These are phyloP conservation scores for Cryptus viduatorius DNA, from an alignment of 2,888 invertebrate species.

Conservation along the genomic window DNA sequence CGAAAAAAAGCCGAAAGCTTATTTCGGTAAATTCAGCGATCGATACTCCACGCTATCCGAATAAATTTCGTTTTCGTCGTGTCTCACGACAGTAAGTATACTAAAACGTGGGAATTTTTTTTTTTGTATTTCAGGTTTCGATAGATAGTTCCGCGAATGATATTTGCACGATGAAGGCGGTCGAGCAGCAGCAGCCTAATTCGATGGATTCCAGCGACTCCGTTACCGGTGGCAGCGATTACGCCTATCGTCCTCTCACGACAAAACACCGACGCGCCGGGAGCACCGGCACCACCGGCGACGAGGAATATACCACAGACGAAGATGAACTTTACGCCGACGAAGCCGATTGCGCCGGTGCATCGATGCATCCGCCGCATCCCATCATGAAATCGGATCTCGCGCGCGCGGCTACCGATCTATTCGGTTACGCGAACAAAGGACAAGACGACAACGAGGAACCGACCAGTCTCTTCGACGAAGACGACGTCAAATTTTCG, in stretches of 20 bases:
- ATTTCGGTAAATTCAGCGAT: background rate
- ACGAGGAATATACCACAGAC: slow-evolving; percentile 86
- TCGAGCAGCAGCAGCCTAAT: slow-evolving; percentile 76
- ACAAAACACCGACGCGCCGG: slow-evolving; percentile 82
- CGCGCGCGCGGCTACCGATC: slow-evolving; percentile 81
- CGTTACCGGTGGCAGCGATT: slow-evolving; percentile 77
- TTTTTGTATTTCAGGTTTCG: slow-evolving; percentile 21
- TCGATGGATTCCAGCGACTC: slow-evolving; percentile 81
- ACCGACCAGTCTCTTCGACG: slow-evolving; percentile 85
- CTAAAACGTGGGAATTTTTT: background rate
- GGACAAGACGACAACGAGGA: slow-evolving; percentile 80
- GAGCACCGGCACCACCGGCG: slow-evolving; percentile 86
- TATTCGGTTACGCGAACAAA: slow-evolving; percentile 79
- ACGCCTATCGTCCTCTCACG: slow-evolving; percentile 81
- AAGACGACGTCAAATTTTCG: slow-evolving; percentile 78
- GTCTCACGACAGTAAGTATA: background rate
- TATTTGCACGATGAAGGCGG: slow-evolving; percentile 76
- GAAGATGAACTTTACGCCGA: slow-evolving; percentile 85
- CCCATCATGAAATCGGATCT: slow-evolving; percentile 81
- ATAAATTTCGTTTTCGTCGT: no score
- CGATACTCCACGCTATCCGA: background rate
- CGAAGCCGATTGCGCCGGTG: slow-evolving; percentile 83
- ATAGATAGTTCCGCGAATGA: slow-evolving; percentile 13
- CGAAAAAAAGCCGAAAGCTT: no score
- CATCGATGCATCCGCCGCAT: slow-evolving; percentile 76